Evolutionary conservation across 2,888 invertebrate species (phyloP).

Genomic region (Pherbina coryleti): DNA sequence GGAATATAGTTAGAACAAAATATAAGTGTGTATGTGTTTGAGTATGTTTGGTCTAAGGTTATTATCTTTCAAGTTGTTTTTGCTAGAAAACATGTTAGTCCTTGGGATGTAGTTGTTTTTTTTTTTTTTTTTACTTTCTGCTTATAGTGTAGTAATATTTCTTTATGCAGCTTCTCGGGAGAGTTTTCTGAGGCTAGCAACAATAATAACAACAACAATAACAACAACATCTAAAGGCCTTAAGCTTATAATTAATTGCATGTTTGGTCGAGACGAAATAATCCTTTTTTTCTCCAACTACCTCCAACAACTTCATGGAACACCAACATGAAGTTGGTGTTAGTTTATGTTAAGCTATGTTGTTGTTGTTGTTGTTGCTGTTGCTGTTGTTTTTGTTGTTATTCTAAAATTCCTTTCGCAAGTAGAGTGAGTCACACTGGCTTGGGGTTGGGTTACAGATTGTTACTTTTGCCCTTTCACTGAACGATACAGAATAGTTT

Average conservation of each 20-base stretch:
- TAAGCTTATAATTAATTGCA: slow-evolving; percentile 70
- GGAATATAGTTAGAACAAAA: slow-evolving; percentile 55
- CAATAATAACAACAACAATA: slow-evolving; percentile 45
- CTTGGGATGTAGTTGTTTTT: slow-evolving; percentile 45
- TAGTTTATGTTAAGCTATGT: slow-evolving; percentile 39
- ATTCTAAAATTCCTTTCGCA: background rate
- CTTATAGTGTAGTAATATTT: background rate
- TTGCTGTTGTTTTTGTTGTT: background rate
- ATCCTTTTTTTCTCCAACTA: slow-evolving; percentile 58
- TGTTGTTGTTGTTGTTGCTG: slow-evolving; percentile 28
- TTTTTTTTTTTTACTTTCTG: slow-evolving; percentile 45
- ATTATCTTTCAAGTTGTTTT: slow-evolving; percentile 61
- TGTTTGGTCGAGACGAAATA: slow-evolving; percentile 69
- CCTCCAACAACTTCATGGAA: background rate
- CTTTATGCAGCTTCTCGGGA: slow-evolving; percentile 44
- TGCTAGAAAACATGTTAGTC: slow-evolving; percentile 27
- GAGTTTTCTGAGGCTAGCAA: background rate
- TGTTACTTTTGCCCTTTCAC: background rate
- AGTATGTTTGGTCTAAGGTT: slow-evolving; percentile 54
- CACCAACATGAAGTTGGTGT: slow-evolving; percentile 20
- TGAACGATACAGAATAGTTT: background rate
- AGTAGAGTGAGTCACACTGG: background rate
- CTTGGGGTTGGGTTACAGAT: background rate
- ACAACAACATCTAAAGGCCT: slow-evolving; percentile 56
- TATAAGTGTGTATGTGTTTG: slow-evolving; percentile 40